Evolutionary conservation across 2,113 vertebrate genomes (phyloP), one percentile per base, ranked within the genome.

Genomic region (Scomber scombrus): DNA sequence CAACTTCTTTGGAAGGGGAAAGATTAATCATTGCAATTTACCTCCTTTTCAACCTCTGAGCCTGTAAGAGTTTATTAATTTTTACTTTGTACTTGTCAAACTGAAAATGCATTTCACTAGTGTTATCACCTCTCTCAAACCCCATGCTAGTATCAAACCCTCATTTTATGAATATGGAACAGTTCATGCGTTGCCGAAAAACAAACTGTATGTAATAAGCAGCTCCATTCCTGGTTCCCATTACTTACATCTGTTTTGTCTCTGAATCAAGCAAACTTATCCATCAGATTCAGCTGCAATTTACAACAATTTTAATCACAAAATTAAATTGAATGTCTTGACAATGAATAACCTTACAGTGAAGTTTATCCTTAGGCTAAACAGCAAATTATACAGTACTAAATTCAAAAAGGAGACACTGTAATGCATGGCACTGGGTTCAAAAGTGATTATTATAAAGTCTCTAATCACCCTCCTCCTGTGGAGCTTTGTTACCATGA

Each of bases 11-110:
- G 63, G 8, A 54, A 45, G 68, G 65, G 58, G 56, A 40, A 54
- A 71, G 55, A 82, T 88, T 89, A 81, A 87, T 83, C 61, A 83
- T 78, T 6, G 40, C 29, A 26, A 19, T 31, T 19, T 70, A 31
- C 55, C 40, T 57, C 13, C 65, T 62, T 66, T 67, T 31, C 5
- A 19, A 26, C 64, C 51, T 49, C 11, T 34, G 21, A 11, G 12
- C 54, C 55, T 31, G 54, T 55, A 55, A 78, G 47, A 72, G 49
- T 73, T 60, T 51, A 62, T 78, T 31, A 23, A 67, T 69, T 76
- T 76, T 54, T 82, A 46, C 71, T 82, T 75, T 75, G 57, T 64
- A 58, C 58, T 21, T 49, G 56, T 70, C 65, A 70, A 31, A 74
- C 47, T 47, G 63, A 16, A 69, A 77, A 66, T 56, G 49, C 9